Conservation (phyloP, 92 coral and sea anemone genomes). For the Parazoanthus atlanticus region DNA sequence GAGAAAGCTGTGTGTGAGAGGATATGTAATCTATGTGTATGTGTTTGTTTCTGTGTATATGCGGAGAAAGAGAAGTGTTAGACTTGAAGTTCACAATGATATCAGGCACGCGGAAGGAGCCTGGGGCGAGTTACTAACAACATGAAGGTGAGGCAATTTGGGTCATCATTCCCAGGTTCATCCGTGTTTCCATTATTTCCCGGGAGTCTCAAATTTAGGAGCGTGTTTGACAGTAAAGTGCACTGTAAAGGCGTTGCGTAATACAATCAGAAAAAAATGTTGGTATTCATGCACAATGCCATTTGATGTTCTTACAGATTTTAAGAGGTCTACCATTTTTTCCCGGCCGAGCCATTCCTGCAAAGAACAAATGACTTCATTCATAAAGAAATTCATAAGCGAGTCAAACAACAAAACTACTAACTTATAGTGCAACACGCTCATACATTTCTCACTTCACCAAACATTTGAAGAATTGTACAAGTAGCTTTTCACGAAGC, state of each 20-base stretch:
- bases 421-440: not conserved
- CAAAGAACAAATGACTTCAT: conserved; percentile 25
- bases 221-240: not conserved
- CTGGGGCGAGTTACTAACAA: not conserved
- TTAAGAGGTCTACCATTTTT: conserved; percentile 39
- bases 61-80: not conserved
- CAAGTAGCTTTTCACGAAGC: not conserved
- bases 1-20: too few relatives aligned
- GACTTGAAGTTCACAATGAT: not conserved
- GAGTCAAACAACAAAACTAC: not conserved
- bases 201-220: not conserved
- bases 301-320: conserved; percentile 28
- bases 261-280: not conserved
- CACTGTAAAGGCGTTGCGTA: not conserved
- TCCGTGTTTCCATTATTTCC: not conserved
- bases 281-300: not conserved
- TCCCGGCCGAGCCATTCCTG: conserved; percentile 38
- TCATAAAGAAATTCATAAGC: not conserved
- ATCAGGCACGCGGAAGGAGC: not conserved
- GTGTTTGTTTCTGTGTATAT: too few relatives aligned
- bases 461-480: not conserved
- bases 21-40: too few relatives aligned
- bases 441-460: too few relatives aligned
- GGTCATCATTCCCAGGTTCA: not conserved
- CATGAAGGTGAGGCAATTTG: not conserved